Conservation (phyloP, 2,888 invertebrate genomes). For the Eustalomyia histrio region DNA sequence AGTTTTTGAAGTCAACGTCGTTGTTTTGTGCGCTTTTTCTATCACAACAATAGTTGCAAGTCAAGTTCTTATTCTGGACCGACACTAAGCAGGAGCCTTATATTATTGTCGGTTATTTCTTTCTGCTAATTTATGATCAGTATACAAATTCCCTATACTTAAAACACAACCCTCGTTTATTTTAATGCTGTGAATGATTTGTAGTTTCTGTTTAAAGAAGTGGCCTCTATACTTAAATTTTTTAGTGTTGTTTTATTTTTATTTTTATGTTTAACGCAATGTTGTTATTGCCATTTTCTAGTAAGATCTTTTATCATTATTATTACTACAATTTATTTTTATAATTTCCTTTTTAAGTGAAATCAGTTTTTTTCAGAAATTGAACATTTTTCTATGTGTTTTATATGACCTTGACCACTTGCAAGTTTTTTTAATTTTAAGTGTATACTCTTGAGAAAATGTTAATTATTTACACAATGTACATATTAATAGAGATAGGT, state of each 20-base stretch:
- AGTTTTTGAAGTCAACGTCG: too few species aligned
- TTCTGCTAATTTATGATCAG: too few species aligned
- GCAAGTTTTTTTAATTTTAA: constrained; percentile 37
- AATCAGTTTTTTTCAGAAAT: constrained; percentile 47
- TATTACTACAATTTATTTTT: constrained; percentile 34
- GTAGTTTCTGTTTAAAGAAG: constrained; percentile 36
- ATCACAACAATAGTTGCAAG: too few species aligned
- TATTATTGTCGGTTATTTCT: too few species aligned
- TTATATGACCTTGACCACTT: constrained; percentile 61
- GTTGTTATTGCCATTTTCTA: constrained; percentile 53
- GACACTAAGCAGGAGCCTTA: too few species aligned
- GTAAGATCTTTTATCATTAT: constrained; percentile 45
- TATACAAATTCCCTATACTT: too few species aligned
- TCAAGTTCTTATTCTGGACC: too few species aligned
- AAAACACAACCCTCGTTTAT: constrained; percentile 8
- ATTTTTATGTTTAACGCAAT: constrained; percentile 42
- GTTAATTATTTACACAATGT: constrained; percentile 22
- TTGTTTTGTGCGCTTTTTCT: too few species aligned
- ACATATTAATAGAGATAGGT: neutral
- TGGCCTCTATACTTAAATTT: constrained; percentile 48
- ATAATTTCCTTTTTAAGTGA: constrained; percentile 63
- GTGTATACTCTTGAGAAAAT: constrained; percentile 44
- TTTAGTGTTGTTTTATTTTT: constrained; percentile 16
- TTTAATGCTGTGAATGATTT: constrained; percentile 3
- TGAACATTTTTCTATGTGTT: constrained; percentile 52